These are phyloP conservation scores for Serinus canaria DNA, from an alignment of 2,113 vertebrate species.

Conservation along the genomic window DNA sequence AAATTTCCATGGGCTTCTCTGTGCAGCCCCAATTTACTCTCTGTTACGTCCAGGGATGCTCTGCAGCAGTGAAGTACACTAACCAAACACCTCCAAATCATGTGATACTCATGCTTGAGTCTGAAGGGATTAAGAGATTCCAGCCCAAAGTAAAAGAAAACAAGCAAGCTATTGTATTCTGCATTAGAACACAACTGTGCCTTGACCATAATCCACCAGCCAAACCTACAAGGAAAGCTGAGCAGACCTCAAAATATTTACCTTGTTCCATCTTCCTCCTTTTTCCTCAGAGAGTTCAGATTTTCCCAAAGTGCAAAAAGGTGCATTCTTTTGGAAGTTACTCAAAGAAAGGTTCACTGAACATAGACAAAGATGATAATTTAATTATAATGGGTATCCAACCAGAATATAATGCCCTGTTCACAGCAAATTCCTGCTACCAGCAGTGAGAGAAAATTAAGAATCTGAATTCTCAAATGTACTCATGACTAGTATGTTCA, in stretches of 20 bases:
- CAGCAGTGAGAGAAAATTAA: slow-evolving; percentile 30
- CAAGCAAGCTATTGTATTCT: slow-evolving; percentile 51
- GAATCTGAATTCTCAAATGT: slow-evolving; percentile 20
- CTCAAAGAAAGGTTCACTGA: slow-evolving; percentile 58
- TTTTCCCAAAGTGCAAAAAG: slow-evolving; percentile 56
- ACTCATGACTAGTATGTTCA: slow-evolving; percentile 18
- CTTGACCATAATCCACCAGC: slow-evolving; percentile 30
- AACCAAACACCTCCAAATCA: slow-evolving; percentile 54
- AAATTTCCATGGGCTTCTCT: not conserved
- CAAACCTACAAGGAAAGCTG: slow-evolving; percentile 39
- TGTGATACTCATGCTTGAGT: slow-evolving; percentile 43
- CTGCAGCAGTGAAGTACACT: slow-evolving; percentile 2
- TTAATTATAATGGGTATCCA: slow-evolving; percentile 61
- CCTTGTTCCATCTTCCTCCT: slow-evolving; percentile 35
- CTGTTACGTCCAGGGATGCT: not conserved
- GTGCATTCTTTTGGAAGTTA: slow-evolving; percentile 41
- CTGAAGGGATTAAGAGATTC: slow-evolving; percentile 55
- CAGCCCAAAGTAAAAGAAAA: slow-evolving; percentile 58
- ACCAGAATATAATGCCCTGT: slow-evolving; percentile 61
- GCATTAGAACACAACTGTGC: slow-evolving; percentile 11
- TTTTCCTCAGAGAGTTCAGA: not conserved
- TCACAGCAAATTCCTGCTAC: slow-evolving; percentile 66
- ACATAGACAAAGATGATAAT: slow-evolving; percentile 60
- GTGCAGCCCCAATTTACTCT: not conserved
- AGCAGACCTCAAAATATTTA: slow-evolving; percentile 42